phyloP scores from a whole-genome alignment of 2,113 vertebrate genomes.

The Steatornis caripensis region DNA sequence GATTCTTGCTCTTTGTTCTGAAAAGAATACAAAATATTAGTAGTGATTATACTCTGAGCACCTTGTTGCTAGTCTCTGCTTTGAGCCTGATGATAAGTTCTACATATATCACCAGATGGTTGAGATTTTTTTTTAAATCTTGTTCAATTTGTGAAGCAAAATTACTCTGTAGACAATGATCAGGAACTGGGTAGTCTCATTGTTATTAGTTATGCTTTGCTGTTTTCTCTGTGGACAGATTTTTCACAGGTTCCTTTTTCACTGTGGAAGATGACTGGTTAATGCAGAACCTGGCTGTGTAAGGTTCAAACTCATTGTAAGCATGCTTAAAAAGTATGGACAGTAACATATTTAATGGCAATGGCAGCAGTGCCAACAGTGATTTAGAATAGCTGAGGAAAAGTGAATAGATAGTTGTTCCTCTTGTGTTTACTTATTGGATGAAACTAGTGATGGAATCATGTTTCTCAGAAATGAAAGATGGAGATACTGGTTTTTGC shows the following conservation, averaged over 20 bases:
- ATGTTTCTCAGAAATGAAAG: background rate
- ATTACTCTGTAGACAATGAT: background rate
- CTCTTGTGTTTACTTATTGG: background rate
- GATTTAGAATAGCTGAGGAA: background rate
- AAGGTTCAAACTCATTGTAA: background rate
- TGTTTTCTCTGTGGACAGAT: background rate
- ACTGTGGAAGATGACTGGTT: background rate
- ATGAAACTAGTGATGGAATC: background rate
- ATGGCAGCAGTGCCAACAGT: background rate
- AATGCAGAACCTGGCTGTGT: background rate
- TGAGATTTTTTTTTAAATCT: background rate
- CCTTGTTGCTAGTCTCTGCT: conserved; percentile 15
- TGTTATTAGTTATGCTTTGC: background rate
- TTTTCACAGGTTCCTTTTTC: background rate
- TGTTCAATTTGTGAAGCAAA: background rate
- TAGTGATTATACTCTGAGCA: background rate
- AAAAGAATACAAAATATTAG: background rate
- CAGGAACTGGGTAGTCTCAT: background rate
- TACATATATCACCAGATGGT: background rate
- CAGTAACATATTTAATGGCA: background rate
- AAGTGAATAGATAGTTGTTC: background rate
- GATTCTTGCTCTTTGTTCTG: background rate
- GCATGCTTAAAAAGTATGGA: background rate
- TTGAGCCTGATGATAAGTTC: background rate
- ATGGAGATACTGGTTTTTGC: background rate